These are phyloP conservation scores for Cryptocephalus primarius DNA, from an alignment of 2,888 invertebrate genomes.

Conservation along the genomic window DNA sequence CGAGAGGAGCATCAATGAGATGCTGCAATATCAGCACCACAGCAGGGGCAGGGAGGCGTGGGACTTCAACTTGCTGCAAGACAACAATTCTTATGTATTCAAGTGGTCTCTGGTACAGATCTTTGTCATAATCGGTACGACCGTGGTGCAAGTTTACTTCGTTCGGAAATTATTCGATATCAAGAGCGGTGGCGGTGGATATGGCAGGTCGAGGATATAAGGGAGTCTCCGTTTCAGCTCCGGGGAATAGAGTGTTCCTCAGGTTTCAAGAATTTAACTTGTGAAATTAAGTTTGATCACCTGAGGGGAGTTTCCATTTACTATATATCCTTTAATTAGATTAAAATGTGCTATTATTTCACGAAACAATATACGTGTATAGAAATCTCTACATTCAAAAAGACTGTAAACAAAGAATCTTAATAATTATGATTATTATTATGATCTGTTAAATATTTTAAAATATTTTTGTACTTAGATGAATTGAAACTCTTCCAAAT, in stretches of 20 bases:
- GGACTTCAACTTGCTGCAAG: conserved; percentile 68
- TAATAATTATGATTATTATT: background rate
- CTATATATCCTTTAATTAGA: too few species aligned
- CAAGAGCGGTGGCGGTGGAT: conserved; percentile 46
- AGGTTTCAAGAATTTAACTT: too few species aligned
- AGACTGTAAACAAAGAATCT: background rate
- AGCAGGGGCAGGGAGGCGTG: conserved; percentile 69
- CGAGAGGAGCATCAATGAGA: conserved; percentile 75
- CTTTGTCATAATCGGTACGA: conserved; percentile 66
- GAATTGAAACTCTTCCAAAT: too few species aligned
- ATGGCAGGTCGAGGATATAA: conserved; percentile 45
- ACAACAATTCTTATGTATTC: conserved; percentile 78
- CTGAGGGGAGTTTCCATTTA: too few species aligned
- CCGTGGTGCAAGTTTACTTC: conserved; percentile 74
- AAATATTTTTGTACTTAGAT: too few species aligned
- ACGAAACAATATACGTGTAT: background rate
- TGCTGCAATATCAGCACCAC: conserved; percentile 73
- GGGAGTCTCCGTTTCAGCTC: background rate
- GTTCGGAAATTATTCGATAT: conserved; percentile 81
- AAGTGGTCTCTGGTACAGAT: conserved; percentile 85
- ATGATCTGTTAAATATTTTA: background rate
- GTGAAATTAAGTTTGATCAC: too few species aligned
- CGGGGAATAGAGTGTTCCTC: background rate
- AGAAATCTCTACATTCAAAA: background rate
- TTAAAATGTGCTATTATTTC: too few species aligned